Evolutionary conservation across 2,113 vertebrate species (phyloP), one percentile per base, ranked within the genome.

Genomic region (Phrynosoma platyrhinos): DNA sequence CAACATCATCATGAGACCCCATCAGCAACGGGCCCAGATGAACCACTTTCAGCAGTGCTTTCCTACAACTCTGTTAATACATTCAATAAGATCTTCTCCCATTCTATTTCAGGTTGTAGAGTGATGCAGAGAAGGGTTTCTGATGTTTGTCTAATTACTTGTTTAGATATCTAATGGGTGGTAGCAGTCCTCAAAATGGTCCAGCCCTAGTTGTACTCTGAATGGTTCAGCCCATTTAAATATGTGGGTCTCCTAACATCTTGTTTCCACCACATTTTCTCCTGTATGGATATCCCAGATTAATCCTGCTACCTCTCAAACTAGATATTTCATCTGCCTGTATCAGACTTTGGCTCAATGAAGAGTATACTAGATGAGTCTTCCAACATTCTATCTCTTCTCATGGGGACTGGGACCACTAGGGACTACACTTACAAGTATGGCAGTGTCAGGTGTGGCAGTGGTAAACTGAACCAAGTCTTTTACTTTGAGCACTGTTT

Each of bases 401-500:
- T 55, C 18, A 72, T 40, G 72, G 86, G 3, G 82, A 68, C 3
- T 53, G 7, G 32, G 68, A 18, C 40, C 7, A 18, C 5, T 69
- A 42, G 18, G 30, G 32, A 93, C 72, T 30, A 36, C 0, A n/a
- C 53, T 32, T 76, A 52, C 91, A 80, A 30, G 0, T 1, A 58
- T 1, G 12, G 21, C 1, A 30, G 18, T 66, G 71, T 40, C 76
- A 10, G 62, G 72, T 79, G 1, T 1, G 85, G 30, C 30, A 12
- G 87, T 62, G 82, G 14, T 91, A 83, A 91, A 84, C 21, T 83
- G 9, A 84, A 0, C 3, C 23, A 16, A 84, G 5, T 0, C 2
- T 88, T 85, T 90, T 93, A 87, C 68, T 74, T 32, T n/a, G 8
- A 95, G 40, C 77, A 5, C 52, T 90, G 55, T 93, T 91, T 92